Conservation (phyloP, 2,888 invertebrate species). For the Pasiphila rectangulata region DNA sequence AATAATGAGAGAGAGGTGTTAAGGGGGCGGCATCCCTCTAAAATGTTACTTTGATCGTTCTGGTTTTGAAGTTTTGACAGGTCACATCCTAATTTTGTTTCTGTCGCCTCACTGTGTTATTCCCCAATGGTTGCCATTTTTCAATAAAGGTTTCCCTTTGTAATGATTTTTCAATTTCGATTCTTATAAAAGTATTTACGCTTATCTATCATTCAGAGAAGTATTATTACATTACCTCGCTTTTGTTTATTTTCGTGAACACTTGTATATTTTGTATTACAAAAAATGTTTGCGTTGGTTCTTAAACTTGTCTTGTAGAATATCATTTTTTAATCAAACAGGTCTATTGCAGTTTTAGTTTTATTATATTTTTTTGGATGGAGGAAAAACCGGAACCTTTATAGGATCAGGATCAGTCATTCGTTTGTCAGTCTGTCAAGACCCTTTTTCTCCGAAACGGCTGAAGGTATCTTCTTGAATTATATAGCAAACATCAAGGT, state of each 20-base stretch:
- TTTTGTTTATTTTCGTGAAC: too few species aligned
- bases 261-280: too few species aligned
- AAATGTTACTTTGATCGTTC: slow-evolving; percentile 58
- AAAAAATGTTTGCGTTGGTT: too few species aligned
- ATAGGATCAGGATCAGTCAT: too few species aligned
- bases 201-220: too few species aligned
- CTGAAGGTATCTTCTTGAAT: too few species aligned
- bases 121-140: slow-evolving; percentile 62
- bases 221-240: too few species aligned
- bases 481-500: too few species aligned
- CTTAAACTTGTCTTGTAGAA: too few species aligned
- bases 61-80: slow-evolving; percentile 78
- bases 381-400: too few species aligned
- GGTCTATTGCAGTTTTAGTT: not conserved
- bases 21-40: slow-evolving; percentile 69
- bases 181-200: not conserved
- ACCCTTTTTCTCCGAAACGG: too few species aligned
- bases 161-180: slow-evolving; percentile 61
- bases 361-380: not conserved
- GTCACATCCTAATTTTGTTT: slow-evolving; percentile 77
- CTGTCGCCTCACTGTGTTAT: slow-evolving; percentile 48
- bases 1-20: slow-evolving; percentile 78
- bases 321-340: not conserved
- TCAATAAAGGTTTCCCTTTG: slow-evolving; percentile 66
- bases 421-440: not conserved